Evolutionary conservation across 2,113 vertebrate genomes (phyloP).

Genomic region (Urocolius indicus): DNA sequence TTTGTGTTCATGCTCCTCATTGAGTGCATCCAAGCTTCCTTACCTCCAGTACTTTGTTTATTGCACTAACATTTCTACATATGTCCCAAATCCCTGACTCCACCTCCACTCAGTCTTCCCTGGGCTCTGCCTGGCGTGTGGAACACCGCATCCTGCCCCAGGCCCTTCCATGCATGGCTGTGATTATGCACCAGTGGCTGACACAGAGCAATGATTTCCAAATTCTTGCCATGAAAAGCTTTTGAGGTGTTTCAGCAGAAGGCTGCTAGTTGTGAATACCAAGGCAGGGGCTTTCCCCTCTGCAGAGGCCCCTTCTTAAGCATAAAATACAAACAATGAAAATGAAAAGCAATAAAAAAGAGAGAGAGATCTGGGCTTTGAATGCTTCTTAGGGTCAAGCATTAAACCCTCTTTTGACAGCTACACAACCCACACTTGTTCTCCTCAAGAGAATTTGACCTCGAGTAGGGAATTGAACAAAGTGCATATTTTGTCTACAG

Average conservation of each 20-base stretch:
- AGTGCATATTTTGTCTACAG: conserved; percentile 57
- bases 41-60: background rate
- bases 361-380: conserved; percentile 75
- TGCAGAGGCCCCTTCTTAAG: conserved; percentile 61
- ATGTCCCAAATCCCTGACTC: background rate
- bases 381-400: conserved; percentile 81
- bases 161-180: accelerated
- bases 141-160: background rate
- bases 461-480: conserved; percentile 73
- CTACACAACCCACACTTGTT: conserved; percentile 84
- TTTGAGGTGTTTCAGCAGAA: conserved; percentile 16
- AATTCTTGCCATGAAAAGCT: conserved; percentile 19
- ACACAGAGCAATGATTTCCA: background rate
- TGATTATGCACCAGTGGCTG: background rate
- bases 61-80: background rate
- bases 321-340: conserved; percentile 79
- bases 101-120: background rate
- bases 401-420: conserved; percentile 79
- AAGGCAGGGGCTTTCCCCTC: conserved; percentile 19
- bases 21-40: background rate
- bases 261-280: conserved; percentile 67
- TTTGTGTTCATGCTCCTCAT: background rate
- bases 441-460: conserved; percentile 80
- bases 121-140: background rate
- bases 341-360: conserved; percentile 78